Evolutionary conservation across 2,113 vertebrate species (phyloP).

Genomic region (Hirundichthys speculiger): DNA sequence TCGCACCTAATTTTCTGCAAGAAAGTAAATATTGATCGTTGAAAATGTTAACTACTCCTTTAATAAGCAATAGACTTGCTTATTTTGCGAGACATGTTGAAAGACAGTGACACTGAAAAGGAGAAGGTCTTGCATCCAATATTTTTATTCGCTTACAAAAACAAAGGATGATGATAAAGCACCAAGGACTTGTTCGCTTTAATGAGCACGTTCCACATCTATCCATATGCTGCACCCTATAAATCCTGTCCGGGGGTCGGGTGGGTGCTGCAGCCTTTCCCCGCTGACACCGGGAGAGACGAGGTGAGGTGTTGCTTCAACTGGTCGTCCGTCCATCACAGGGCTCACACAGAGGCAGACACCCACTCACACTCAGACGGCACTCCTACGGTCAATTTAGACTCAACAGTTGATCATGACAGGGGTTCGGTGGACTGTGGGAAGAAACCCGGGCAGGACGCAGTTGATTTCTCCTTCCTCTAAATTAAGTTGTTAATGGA

Average conservation of each 20-base stretch:
- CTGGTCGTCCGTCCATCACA: neutral
- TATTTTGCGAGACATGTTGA: neutral
- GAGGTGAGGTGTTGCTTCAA: neutral
- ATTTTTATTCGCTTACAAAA: constrained; percentile 2
- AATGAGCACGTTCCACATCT: neutral
- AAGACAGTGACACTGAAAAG: neutral
- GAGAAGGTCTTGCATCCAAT: neutral
- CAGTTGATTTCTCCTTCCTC: too few relatives aligned
- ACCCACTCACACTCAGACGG: neutral
- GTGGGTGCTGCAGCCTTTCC: neutral
- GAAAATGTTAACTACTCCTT: neutral
- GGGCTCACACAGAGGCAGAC: neutral
- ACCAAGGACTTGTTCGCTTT: neutral
- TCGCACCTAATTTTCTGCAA: neutral
- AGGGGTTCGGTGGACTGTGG: neutral
- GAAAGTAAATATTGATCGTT: constrained; percentile 1
- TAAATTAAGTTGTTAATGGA: too few relatives aligned
- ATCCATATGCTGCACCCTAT: constrained; percentile 6
- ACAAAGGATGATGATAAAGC: neutral
- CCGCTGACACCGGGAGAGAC: neutral
- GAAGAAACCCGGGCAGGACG: neutral
- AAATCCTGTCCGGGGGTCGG: neutral
- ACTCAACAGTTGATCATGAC: neutral
- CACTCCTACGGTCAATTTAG: neutral
- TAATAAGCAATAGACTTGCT: neutral